Percentiles rank a stretch among this genome's conserved stretches.
Conservation (phyloP, 2,113 vertebrate species). For the Paracanthobrama guichenoti region DNA sequence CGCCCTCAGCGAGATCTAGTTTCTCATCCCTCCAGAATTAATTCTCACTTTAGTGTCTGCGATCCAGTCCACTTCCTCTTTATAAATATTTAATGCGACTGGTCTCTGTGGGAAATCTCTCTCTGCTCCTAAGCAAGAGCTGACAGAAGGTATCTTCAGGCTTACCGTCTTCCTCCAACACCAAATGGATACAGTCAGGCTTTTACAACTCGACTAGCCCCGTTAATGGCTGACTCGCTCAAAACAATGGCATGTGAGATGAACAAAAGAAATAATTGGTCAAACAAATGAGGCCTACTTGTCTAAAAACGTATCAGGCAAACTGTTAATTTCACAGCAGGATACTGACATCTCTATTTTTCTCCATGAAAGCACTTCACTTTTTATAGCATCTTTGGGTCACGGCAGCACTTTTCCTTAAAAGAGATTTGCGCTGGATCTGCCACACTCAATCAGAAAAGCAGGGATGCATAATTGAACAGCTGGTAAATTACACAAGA, state of each 20-base stretch:
- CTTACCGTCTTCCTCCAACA: background rate
- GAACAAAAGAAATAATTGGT: constrained; percentile 18
- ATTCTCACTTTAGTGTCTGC: constrained; percentile 52
- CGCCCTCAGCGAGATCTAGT: constrained; percentile 19
- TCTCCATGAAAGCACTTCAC: constrained; percentile 8
- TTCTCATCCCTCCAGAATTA: constrained; percentile 40
- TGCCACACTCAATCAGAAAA: constrained; percentile 26
- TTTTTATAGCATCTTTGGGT: constrained; percentile 8
- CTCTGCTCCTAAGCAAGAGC: constrained; percentile 1
- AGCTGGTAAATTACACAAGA: constrained; percentile 49
- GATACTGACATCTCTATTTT: background rate
- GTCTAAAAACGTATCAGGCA: background rate
- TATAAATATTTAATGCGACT: constrained; percentile 56
- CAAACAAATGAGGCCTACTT: constrained; percentile 5
- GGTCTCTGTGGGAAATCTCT: constrained; percentile 28
- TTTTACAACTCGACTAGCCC: background rate
- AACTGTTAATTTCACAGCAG: background rate
- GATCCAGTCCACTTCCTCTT: constrained; percentile 53
- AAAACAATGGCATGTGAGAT: background rate
- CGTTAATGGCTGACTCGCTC: background rate
- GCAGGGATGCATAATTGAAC: constrained; percentile 49
- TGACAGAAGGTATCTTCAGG: constrained; percentile 30
- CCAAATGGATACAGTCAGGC: constrained; percentile 2
- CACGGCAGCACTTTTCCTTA: constrained; percentile 13
- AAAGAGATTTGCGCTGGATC: constrained; percentile 5